These are phyloP conservation scores for Anthoscopus minutus DNA, from an alignment of 2,113 vertebrate species.

Conservation along the genomic window DNA sequence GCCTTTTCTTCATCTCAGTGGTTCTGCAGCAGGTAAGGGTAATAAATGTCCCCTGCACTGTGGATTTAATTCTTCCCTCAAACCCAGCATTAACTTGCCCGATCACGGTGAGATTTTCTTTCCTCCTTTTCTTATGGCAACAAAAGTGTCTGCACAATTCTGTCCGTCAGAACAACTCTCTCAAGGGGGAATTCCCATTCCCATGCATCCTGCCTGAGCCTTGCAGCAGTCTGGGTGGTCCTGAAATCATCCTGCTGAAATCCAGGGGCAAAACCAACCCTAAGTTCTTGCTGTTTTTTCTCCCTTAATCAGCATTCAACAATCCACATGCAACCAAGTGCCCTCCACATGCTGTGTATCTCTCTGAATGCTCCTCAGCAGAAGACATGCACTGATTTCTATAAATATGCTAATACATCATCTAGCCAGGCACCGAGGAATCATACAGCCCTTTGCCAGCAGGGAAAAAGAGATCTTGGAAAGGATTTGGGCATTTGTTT, in stretches of 20 bases:
- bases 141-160: background rate
- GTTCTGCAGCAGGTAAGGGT: background rate
- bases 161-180: background rate
- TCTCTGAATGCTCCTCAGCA: background rate
- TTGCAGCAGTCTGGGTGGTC: background rate
- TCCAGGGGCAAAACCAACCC: background rate
- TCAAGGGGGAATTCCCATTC: background rate
- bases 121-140: background rate
- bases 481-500: background rate
- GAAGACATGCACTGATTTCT: background rate
- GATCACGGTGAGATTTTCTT: background rate
- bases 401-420: background rate
- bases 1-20: background rate
- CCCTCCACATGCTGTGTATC: background rate
- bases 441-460: background rate
- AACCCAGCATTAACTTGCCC: background rate
- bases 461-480: background rate
- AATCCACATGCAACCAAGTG: background rate
- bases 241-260: background rate
- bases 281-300: background rate
- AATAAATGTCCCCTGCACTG: background rate
- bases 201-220: background rate
- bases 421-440: background rate
- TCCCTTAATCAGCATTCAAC: background rate
- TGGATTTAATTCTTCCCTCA: background rate